These are phyloP conservation scores for Saturnia japonica DNA, from an alignment of 2,888 invertebrate species.

Conservation along the genomic window DNA sequence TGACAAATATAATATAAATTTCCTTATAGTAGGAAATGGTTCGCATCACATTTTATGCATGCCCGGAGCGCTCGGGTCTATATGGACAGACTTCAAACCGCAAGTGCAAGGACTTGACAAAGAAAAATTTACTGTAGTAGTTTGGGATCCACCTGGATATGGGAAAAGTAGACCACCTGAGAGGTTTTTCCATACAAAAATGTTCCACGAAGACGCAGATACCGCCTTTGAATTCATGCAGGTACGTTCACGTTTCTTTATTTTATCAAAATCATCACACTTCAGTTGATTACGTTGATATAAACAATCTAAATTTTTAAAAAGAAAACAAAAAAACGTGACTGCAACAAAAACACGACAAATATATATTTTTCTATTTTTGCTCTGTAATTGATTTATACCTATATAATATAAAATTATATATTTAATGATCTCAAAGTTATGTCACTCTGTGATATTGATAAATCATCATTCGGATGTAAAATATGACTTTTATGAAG, in stretches of 20 bases:
- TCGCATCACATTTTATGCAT: constrained; percentile 84
- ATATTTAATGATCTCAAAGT: no score
- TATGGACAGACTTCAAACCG: constrained; percentile 93
- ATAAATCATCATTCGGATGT: no score
- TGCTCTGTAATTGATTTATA: no score
- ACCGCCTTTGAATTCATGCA: constrained; percentile 87
- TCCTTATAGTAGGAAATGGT: constrained; percentile 83
- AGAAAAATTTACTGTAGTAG: constrained; percentile 84
- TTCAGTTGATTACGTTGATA: no score
- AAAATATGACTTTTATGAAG: no score
- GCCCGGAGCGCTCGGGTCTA: constrained; percentile 91
- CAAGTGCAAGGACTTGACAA: constrained; percentile 85
- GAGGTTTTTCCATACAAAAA: constrained; percentile 86
- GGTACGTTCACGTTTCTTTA: constrained; percentile 47
- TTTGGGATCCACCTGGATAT: constrained; percentile 94
- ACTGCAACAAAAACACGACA: no score
- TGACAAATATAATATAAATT: constrained; percentile 80
- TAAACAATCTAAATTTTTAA: no score
- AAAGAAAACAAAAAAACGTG: no score
- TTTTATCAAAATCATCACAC: no score
- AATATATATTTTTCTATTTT: no score
- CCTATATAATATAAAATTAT: no score
- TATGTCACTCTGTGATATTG: no score
- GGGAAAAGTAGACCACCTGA: constrained; percentile 91
- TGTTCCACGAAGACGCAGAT: constrained; percentile 88